phyloP scores from a whole-genome alignment of 2,888 invertebrate genomes.

The Kuschelorhynchus macadamiae region DNA sequence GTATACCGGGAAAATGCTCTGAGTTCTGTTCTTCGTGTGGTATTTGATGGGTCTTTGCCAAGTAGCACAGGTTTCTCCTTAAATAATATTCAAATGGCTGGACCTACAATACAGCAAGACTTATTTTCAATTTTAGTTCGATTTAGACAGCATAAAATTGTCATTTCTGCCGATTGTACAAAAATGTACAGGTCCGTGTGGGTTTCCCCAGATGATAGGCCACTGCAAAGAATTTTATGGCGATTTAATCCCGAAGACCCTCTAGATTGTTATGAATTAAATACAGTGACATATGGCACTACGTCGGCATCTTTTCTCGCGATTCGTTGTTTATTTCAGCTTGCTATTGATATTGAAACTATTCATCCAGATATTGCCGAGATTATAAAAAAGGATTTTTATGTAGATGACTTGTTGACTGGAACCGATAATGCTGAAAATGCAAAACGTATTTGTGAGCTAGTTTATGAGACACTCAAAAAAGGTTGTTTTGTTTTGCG shows the following conservation, averaged over 20 bases:
- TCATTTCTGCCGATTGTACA: conserved; percentile 41
- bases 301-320: conserved; percentile 43
- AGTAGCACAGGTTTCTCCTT: neutral
- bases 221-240: conserved; percentile 45
- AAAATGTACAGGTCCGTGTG: conserved; percentile 50
- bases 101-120: conserved; percentile 45
- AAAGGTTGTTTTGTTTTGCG: conserved; percentile 18
- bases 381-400: conserved; percentile 47
- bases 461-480: conserved; percentile 5
- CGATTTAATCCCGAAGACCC: conserved; percentile 15
- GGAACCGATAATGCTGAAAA: conserved; percentile 4
- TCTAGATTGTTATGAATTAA: conserved; percentile 34
- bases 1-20: conserved; percentile 44
- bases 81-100: conserved; percentile 28
- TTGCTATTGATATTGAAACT: conserved; percentile 34
- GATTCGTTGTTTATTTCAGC: conserved; percentile 40
- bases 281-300: conserved; percentile 47
- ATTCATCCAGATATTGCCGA: conserved; percentile 30
- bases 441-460: conserved; percentile 1
- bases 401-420: conserved; percentile 49
- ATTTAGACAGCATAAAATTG: conserved; percentile 20
- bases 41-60: no score
- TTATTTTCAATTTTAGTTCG: neutral
- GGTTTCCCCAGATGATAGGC: conserved; percentile 26
- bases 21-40: neutral